These are phyloP conservation scores for Agrochola circellaris DNA, from an alignment of 2,888 invertebrate genomes.

Conservation along the genomic window DNA sequence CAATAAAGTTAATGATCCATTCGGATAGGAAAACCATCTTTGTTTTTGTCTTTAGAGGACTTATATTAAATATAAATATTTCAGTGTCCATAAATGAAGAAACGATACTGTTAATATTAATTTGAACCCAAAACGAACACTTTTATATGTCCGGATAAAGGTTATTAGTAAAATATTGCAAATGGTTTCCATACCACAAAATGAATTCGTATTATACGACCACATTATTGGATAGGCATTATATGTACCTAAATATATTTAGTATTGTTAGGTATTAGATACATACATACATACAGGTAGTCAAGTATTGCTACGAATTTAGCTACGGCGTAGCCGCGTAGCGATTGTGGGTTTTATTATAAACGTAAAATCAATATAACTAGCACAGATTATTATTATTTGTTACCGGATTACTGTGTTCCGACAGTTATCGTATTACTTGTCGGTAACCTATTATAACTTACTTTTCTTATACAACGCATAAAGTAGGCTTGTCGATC, in stretches of 20 bases:
- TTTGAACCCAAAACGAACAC: not conserved
- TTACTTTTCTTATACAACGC: conserved; percentile 22
- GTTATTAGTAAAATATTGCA: conserved; percentile 17
- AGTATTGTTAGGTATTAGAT: conserved; percentile 11
- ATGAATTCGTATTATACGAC: not conserved
- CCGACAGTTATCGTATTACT: conserved; percentile 26
- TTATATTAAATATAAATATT: not conserved
- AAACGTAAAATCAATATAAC: conserved; percentile 44
- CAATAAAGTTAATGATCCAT: conserved; percentile 16
- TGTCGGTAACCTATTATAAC: conserved; percentile 25
- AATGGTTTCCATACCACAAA: conserved; percentile 16
- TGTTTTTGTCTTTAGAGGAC: not conserved
- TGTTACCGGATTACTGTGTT: conserved; percentile 30
- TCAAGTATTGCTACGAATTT: conserved; percentile 19
- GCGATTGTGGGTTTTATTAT: conserved; percentile 49
- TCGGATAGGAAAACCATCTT: not conserved
- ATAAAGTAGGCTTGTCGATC: conserved; percentile 31
- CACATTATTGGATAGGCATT: conserved; percentile 18
- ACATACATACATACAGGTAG: not conserved
- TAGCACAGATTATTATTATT: conserved; percentile 45
- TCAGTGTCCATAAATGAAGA: not conserved
- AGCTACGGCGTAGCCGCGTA: conserved; percentile 34
- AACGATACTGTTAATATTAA: conserved; percentile 5
- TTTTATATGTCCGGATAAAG: conserved; percentile 2
- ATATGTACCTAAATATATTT: not conserved